Evolutionary conservation across 2,113 vertebrate species (phyloP).

Genomic region (Chrysochloris asiatica): DNA sequence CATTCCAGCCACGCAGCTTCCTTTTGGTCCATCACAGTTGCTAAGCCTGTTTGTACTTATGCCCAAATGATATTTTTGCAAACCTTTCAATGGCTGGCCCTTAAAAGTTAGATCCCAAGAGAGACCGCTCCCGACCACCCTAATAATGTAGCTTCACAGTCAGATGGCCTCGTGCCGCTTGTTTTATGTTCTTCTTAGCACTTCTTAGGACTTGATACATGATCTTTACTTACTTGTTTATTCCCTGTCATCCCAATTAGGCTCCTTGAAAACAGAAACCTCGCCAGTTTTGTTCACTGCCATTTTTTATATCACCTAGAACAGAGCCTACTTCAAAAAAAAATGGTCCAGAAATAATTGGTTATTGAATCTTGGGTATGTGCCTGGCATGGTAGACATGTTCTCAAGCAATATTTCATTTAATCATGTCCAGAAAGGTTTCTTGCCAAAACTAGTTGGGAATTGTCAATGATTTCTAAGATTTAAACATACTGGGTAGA

Average conservation of each 20-base stretch:
- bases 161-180: too few relatives aligned
- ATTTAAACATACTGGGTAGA: neutral
- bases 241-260: neutral
- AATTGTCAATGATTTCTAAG: slow-evolving; percentile 46
- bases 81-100: neutral
- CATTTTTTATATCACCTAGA: neutral
- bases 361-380: neutral
- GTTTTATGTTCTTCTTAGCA: neutral
- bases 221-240: neutral
- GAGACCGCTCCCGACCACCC: neutral
- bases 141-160: neutral
- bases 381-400: neutral
- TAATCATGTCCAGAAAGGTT: neutral
- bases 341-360: neutral
- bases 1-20: neutral
- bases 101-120: neutral
- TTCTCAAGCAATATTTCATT: neutral
- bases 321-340: neutral
- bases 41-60: neutral
- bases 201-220: neutral
- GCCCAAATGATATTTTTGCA: neutral
- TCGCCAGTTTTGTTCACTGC: neutral
- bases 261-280: neutral
- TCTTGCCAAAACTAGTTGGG: neutral
- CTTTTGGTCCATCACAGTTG: neutral